These are phyloP conservation scores for Drosophila parthenogenetica DNA, from an alignment of 2,888 invertebrate species.

Conservation along the genomic window DNA sequence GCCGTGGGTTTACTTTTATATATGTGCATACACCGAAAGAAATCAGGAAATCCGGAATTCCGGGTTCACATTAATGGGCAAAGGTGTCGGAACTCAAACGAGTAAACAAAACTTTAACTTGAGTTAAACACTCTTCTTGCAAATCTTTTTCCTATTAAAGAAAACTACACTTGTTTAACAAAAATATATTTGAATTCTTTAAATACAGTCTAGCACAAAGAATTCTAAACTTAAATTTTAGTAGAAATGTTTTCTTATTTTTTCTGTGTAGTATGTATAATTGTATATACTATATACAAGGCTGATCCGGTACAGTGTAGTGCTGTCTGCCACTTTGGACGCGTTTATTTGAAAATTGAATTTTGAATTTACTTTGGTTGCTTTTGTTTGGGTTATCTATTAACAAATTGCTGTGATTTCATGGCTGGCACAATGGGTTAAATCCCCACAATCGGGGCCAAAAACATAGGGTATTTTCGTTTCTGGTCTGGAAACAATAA, in stretches of 20 bases:
- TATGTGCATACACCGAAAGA: conserved; percentile 1
- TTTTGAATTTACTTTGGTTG: conserved; percentile 56
- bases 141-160: too few relatives aligned
- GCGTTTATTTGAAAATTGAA: conserved; percentile 67
- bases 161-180: too few relatives aligned
- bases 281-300: conserved; percentile 7
- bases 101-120: too few relatives aligned
- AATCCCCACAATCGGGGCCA: conserved; percentile 13
- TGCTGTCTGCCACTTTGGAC: conserved; percentile 47
- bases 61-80: too few relatives aligned
- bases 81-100: too few relatives aligned
- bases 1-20: conserved; percentile 12
- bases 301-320: conserved; percentile 23
- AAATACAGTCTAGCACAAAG: too few relatives aligned
- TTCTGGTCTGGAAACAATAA: background rate
- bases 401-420: conserved; percentile 60
- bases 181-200: too few relatives aligned
- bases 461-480: background rate
- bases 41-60: too few relatives aligned
- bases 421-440: conserved; percentile 52
- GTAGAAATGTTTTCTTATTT: too few relatives aligned
- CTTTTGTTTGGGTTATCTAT: conserved; percentile 60
- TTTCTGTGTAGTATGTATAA: background rate
- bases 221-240: too few relatives aligned
- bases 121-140: too few relatives aligned